Base-by-base conservation (phyloP, 2,797 vertebrate genomes). In the Decapterus maruadsi region DNA sequence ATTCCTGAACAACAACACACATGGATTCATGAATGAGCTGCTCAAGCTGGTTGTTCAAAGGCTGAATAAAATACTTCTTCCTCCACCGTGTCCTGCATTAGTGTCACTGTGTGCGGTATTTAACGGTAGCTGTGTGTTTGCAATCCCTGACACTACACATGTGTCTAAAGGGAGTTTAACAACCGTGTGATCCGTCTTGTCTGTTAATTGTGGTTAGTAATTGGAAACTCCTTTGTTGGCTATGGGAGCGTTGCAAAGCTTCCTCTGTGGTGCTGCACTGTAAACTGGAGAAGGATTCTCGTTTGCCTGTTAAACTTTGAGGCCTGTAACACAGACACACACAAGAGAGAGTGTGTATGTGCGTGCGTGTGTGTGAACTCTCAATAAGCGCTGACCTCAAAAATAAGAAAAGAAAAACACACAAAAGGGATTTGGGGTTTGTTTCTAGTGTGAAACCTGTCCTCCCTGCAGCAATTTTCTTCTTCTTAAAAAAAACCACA, bases 191-290 rank as follows among this genome's bases (percentile, higher is more conserved):
- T 86, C 86, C 31, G 42, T 56, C 59, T 9, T 9, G 31, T 72
- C 74, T 77, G 60, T 76, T 83, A 78, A 81, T 19, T 80, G 71
- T 81, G 72, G 82, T 61, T 61, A 46, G 63, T 77, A 77, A 85
- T 54, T 81, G 63, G 66, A 86, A 85, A 85, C 66, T 45, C 77
- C 56, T 75, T 65, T 78, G 58, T 68, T 66, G 56, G 78, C 72
- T 77, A 14, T 31, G 43, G 38, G 38, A 80, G 75, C 8, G 57
- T 54, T 20, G 6, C 38, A 51, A 59, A 69, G 66, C 54, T 72
- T 43, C 38, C 13, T 64, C 20, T 61, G 60, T 16, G 46, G 45
- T 45, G 68, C 46, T 83, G 45, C 36, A 71, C 46, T 68, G 31
- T 72, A 62, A 12, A 54, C 45, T 40, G 34, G 58, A 34, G 31